Evolutionary conservation across 2,797 vertebrate species (phyloP).

Genomic region (Coregonus sp.): DNA sequence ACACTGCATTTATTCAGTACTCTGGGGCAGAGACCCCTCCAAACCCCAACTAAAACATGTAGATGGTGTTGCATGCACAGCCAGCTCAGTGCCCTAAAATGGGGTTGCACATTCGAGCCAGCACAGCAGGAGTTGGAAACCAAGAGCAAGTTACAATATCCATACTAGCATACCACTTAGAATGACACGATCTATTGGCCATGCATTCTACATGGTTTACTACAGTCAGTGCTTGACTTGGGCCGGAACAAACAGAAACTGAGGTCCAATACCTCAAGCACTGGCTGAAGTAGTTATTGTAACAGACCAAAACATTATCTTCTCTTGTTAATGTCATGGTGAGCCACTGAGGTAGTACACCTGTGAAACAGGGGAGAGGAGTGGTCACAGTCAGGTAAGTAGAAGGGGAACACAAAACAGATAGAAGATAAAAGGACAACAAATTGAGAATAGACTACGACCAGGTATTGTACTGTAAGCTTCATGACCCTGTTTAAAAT

Average conservation of each 20-base stretch:
- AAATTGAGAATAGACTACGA: conserved; percentile 5
- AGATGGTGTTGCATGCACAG: conserved; percentile 30
- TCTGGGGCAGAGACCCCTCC: conserved; percentile 7
- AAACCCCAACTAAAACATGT: conserved; percentile 1
- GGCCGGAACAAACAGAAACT: background rate
- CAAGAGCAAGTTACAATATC: background rate
- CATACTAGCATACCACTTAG: background rate
- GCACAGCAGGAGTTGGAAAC: conserved; percentile 7
- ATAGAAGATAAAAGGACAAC: conserved; percentile 6
- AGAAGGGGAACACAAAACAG: background rate
- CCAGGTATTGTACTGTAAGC: conserved; percentile 30
- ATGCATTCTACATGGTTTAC: too few species aligned
- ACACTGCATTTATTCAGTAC: conserved; percentile 41
- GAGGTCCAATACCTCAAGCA: background rate
- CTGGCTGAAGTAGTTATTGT: background rate
- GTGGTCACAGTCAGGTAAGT: conserved; percentile 22
- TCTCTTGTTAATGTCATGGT: conserved; percentile 24
- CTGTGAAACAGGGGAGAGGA: conserved; percentile 32
- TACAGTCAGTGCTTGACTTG: background rate
- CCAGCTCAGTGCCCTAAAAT: conserved; percentile 13
- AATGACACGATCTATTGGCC: too few species aligned
- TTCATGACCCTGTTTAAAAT: background rate
- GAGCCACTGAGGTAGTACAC: conserved; percentile 73
- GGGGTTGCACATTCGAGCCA: conserved; percentile 21
- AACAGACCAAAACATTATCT: conserved; percentile 1